phyloP scores from a whole-genome alignment of 2,888 invertebrate species.

The Operophtera brumata region DNA sequence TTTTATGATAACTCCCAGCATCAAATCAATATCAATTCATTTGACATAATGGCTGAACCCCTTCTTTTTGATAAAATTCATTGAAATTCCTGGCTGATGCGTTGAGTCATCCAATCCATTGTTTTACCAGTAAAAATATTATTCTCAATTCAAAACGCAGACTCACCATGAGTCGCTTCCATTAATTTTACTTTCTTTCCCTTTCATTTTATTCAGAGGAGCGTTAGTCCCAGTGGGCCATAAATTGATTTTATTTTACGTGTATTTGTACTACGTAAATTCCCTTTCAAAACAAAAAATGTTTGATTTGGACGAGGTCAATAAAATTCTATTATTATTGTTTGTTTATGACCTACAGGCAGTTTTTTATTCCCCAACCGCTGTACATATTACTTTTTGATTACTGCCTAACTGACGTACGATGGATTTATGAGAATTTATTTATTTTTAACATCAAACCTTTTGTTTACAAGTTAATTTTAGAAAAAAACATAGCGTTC shows the following conservation, averaged over 20 bases:
- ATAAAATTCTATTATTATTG: constrained; percentile 32
- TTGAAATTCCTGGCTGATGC: constrained; percentile 34
- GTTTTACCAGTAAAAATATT: constrained; percentile 48
- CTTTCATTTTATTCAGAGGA: constrained; percentile 46
- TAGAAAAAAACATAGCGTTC: too few relatives aligned
- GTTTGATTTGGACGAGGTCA: constrained; percentile 31
- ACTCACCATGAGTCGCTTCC: constrained; percentile 52
- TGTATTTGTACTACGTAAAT: constrained; percentile 34
- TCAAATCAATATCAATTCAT: background rate
- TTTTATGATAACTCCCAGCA: background rate
- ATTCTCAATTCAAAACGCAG: constrained; percentile 45
- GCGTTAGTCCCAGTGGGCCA: constrained; percentile 41
- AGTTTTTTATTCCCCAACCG: constrained; percentile 21
- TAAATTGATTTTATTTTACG: constrained; percentile 59
- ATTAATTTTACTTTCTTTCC: constrained; percentile 52
- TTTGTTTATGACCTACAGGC: constrained; percentile 25
- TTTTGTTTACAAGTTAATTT: background rate
- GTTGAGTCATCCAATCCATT: constrained; percentile 44
- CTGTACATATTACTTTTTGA: constrained; percentile 15
- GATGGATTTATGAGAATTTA: background rate
- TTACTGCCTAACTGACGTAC: background rate
- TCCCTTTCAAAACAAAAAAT: constrained; percentile 26
- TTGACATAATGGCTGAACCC: background rate
- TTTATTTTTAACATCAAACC: background rate
- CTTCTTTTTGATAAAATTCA: constrained; percentile 25